Evolutionary conservation across 2,797 vertebrate genomes (phyloP), one percentile per base, ranked within the genome.

Genomic region (Bufotes viridis): DNA sequence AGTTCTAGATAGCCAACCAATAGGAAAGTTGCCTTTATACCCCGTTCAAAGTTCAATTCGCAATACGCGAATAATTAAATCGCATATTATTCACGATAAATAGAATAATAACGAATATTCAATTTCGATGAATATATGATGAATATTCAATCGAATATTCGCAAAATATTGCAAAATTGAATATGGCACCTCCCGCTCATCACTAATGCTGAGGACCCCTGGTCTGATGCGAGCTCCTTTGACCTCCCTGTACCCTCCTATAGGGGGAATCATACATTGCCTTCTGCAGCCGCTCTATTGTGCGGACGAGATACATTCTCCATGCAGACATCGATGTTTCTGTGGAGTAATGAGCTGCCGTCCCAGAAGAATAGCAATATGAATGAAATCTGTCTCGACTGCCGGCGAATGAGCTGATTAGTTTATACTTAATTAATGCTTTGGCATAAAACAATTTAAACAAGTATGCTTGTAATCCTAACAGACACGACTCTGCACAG

Each of bases 401-500:
- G 78, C 78, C 63, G 82, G 87, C 87, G 78, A 75, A 86, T 85
- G 69, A 86, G 57, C 87, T 89, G 83, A 86, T 89, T 89, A 65
- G 78, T 82, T 89, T 86, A 82, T 81, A 86, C 78, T 86, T 89
- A 85, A 89, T 89, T 86, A 89, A 89, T 86, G 83, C 78, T 85
- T 80, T 88, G 87, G 82, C 87, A 84, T 88, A 84, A 84, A 88
- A 88, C 87, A 84, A 88, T 85, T 85, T 88, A 72, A 80, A 78
- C 82, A 74, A 88, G 87, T 80, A 69, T 88, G 76, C 87, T 85
- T 88, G 75, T 84, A 63, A 84, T 79, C 53, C 72, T 63, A 24
- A 80, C 82, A 85, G 87, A 80, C 87, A 69, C 34, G 58, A 42
- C 42, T 42, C 15, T 17, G 15, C 29, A 10, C 55, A 26, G 75